A percentile compares a stretch with the other conserved stretches of the same genome.
Conservation (phyloP, 2,888 invertebrate genomes). For the Gerosis bhagava region DNA sequence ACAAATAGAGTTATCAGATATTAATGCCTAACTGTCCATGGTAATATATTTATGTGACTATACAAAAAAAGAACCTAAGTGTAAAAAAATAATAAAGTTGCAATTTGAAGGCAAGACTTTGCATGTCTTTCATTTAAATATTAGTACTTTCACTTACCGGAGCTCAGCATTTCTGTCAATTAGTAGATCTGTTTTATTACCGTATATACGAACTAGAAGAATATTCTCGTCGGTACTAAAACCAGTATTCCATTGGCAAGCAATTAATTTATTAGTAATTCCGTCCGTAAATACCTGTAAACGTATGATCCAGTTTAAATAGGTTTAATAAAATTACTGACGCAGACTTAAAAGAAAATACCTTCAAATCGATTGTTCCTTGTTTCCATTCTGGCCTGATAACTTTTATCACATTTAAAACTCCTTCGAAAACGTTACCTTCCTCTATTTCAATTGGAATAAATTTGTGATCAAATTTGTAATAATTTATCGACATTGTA, state of each 20-base stretch:
- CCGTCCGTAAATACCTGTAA: slow-evolving; percentile 95
- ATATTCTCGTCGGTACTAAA: slow-evolving; percentile 76
- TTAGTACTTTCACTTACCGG: slow-evolving; percentile 80
- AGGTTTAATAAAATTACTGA: too few relatives aligned
- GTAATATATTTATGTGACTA: too few relatives aligned
- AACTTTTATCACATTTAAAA: slow-evolving; percentile 84
- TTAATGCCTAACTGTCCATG: too few relatives aligned
- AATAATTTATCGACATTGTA: slow-evolving; percentile 17
- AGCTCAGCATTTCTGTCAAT: slow-evolving; percentile 95
- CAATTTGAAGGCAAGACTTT: too few relatives aligned
- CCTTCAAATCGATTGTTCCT: slow-evolving; percentile 87
- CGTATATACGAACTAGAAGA: slow-evolving; percentile 94
- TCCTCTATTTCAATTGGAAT: slow-evolving; percentile 86
- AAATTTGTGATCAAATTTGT: slow-evolving; percentile 57
- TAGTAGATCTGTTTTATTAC: slow-evolving; percentile 95
- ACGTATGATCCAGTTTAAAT: background rate
- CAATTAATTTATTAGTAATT: slow-evolving; percentile 95
- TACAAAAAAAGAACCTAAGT: too few relatives aligned
- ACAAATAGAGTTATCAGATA: too few relatives aligned
- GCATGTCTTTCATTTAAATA: too few relatives aligned
- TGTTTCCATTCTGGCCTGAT: slow-evolving; percentile 88
- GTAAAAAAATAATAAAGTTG: too few relatives aligned
- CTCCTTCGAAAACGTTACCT: slow-evolving; percentile 85
- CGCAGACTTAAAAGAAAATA: slow-evolving; percentile 44
- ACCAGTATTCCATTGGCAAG: slow-evolving; percentile 81